Evolutionary conservation across 2,797 vertebrate genomes (phyloP), one percentile per base, ranked within the genome.

Genomic region (Ctenopoma kingsleyae): DNA sequence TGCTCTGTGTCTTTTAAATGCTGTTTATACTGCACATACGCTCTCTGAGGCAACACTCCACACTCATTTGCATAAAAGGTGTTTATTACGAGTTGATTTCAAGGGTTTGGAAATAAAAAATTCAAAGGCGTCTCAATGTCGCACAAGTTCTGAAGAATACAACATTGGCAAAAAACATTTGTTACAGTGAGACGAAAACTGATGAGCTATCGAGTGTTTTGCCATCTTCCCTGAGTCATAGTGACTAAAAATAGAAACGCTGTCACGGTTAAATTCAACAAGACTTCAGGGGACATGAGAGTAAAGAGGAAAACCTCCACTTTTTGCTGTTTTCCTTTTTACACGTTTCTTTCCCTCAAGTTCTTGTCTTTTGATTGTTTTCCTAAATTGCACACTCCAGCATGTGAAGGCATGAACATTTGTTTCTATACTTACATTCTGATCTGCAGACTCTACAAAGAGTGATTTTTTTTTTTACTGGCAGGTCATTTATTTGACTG

Each of bases 161-260:
- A 4, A 35, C 44, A 8, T 49, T 25, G 11, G 19, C 61, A 36
- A 15, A 5, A 40, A 40, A 40, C 16, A 43, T 43, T 17, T 43
- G 41, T 43, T 25, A 41, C 62, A 60, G 46, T 5, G 36, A 58
- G 54, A 44, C 25, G 11, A 32, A 57, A 54, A 70, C 32, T 44
- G 67, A 68, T 44, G 57, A 78, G 56, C 49, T 49, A 35, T 51
- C 17, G n/a, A 25, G 51, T 23, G 52, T 64, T 66, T 53, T 56
- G 73, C 65, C 56, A 3, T 69, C 57, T 73, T 57, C 57, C 46
- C 47, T 35, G 4, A 51, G n/a, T 47, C 41, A 51, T 2, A 13
- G 7, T 1, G 48, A 5, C 49, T 80, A 78, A 70, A 85, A 78
- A 75, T 76, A 82, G 68, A 67, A 67, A 16, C n/a, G 0, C 12